Conservation (phyloP, 37 sponge, comb jelly and placozoan species). For the Amphimedon queenslandica region DNA sequence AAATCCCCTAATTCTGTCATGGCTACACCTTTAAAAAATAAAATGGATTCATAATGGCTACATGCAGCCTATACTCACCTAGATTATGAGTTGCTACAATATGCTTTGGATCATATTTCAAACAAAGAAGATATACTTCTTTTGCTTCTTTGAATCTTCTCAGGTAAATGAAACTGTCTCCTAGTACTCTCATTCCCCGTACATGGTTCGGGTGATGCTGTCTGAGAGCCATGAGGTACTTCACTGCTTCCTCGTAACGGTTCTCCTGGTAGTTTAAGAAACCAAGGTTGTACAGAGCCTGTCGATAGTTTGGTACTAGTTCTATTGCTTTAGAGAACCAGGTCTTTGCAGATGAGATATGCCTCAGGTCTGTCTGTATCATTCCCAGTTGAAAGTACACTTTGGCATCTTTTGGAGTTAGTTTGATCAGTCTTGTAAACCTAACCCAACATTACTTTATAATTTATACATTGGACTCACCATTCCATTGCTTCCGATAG, state of each 20-base stretch:
- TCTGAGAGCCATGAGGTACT: background rate
- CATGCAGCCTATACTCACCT: slow-evolving; percentile 14
- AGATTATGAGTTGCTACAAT: slow-evolving; percentile 44
- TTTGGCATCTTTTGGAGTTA: slow-evolving; percentile 13
- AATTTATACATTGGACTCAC: background rate
- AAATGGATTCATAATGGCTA: background rate
- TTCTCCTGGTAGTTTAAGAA: background rate
- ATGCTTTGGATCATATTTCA: slow-evolving; percentile 25
- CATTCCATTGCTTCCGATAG: slow-evolving; percentile 7
- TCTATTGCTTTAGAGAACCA: slow-evolving; percentile 26
- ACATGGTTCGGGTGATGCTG: slow-evolving; percentile 2
- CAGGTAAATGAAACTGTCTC: background rate
- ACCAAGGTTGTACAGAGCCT: slow-evolving; percentile 40
- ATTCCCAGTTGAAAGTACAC: slow-evolving; percentile 43
- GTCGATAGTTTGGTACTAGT: slow-evolving; percentile 28
- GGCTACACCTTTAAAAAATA: slow-evolving; percentile 41
- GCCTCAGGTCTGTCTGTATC: slow-evolving; percentile 19
- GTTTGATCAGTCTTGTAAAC: slow-evolving; percentile 6
- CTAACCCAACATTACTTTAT: slow-evolving; percentile 7
- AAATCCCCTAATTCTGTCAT: slow-evolving; percentile 21
- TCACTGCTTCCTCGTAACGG: background rate
- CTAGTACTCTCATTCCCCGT: slow-evolving; percentile 2
- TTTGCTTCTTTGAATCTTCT: background rate
- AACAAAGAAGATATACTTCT: background rate
- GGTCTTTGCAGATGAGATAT: slow-evolving; percentile 19